Conservation (phyloP, 2,113 vertebrate species). For the Hylia prasina region DNA sequence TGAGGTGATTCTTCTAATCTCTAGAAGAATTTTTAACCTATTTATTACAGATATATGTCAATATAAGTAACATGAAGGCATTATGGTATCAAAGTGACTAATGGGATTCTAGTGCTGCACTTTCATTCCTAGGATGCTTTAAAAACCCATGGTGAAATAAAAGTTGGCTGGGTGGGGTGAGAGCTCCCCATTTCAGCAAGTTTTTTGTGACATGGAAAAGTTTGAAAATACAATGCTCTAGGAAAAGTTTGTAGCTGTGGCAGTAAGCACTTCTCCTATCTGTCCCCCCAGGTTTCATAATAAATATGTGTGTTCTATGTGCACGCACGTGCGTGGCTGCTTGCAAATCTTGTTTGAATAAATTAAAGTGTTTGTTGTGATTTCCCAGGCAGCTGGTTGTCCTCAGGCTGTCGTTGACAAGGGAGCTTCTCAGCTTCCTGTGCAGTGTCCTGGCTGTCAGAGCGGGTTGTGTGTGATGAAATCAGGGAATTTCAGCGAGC, state of each 20-base stretch:
- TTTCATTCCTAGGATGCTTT: background rate
- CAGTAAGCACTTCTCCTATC: background rate
- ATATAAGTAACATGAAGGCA: background rate
- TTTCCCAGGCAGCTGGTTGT: background rate
- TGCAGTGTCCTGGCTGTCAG: background rate
- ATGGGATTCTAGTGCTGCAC: background rate
- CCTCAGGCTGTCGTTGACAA: background rate
- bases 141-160: background rate
- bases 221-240: background rate
- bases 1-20: background rate
- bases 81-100: background rate
- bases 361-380: background rate
- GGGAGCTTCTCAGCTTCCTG: background rate
- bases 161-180: background rate
- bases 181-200: background rate
- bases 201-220: background rate
- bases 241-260: background rate
- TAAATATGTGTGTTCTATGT: accelerated
- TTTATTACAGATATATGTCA: background rate
- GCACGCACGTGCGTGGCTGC: background rate
- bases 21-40: background rate
- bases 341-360: background rate
- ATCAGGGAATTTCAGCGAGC: slow-evolving; percentile 40
- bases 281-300: background rate
- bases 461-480: background rate